phyloP scores from a whole-genome alignment of 2,888 invertebrate genomes.

The Parthenolecanium corni region DNA sequence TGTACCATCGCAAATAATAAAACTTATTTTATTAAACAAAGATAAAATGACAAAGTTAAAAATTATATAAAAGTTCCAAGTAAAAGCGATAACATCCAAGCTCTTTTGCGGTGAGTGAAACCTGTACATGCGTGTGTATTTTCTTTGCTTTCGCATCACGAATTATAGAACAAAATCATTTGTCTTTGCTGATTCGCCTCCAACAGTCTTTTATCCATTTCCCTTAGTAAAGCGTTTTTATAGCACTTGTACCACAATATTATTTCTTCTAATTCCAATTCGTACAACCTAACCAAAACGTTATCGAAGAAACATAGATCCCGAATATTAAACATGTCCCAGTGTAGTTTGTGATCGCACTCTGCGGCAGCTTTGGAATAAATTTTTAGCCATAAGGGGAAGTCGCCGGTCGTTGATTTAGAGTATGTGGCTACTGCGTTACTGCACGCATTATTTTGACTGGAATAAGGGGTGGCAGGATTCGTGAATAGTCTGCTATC shows the following conservation, averaged over 20 bases:
- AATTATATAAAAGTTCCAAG: neutral
- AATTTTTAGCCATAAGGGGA: slow-evolving; percentile 20
- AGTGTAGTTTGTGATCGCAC: slow-evolving; percentile 20
- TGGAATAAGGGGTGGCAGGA: slow-evolving; percentile 1
- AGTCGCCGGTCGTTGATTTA: slow-evolving; percentile 6
- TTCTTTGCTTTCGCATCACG: neutral
- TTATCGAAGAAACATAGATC: slow-evolving; percentile 17
- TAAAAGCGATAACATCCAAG: slow-evolving; percentile 18
- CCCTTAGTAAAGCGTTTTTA: slow-evolving; percentile 10
- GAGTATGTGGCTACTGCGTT: neutral
- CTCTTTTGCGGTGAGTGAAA: too few relatives aligned
- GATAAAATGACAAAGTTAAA: too few relatives aligned
- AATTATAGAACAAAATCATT: neutral
- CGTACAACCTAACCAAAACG: slow-evolving; percentile 9
- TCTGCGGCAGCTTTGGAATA: slow-evolving; percentile 14
- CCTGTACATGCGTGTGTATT: too few relatives aligned
- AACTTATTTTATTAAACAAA: too few relatives aligned
- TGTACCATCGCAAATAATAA: too few relatives aligned
- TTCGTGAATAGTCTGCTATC: neutral
- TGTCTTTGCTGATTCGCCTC: slow-evolving; percentile 18
- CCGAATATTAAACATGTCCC: slow-evolving; percentile 21
- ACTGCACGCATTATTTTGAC: slow-evolving; percentile 13
- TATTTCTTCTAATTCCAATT: slow-evolving; percentile 13
- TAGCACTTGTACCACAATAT: slow-evolving; percentile 19
- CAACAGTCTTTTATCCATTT: slow-evolving; percentile 22